Evolutionary conservation across 2,888 invertebrate species (phyloP).

Genomic region (Cancer borealis): DNA sequence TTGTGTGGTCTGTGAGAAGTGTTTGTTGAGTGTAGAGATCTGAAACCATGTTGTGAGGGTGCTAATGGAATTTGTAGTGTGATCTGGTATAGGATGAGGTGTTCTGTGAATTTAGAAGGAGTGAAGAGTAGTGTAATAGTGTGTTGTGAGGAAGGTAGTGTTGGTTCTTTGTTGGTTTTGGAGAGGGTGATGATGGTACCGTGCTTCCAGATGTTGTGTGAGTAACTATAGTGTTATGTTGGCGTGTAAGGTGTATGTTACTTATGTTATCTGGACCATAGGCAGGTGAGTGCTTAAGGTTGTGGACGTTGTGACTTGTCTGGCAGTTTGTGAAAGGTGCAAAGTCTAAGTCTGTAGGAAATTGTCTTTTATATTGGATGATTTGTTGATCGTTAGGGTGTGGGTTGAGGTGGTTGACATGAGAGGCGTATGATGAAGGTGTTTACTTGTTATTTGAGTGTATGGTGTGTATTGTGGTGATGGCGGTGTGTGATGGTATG

Average conservation of each 20-base stretch:
- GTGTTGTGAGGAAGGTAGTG: conserved; percentile 76
- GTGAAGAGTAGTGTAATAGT: conserved; percentile 78
- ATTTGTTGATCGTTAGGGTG: conserved; percentile 42
- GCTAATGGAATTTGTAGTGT: conserved; percentile 66
- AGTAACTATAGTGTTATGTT: conserved; percentile 56
- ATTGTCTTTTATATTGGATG: conserved; percentile 23
- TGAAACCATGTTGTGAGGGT: conserved; percentile 79
- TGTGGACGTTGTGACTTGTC: conserved; percentile 49
- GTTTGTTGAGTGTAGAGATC: conserved; percentile 78
- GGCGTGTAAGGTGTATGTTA: conserved; percentile 48
- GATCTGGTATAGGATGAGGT: conserved; percentile 12
- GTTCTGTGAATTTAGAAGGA: conserved; percentile 58
- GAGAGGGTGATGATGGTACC: conserved; percentile 51
- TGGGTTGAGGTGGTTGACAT: conserved; percentile 47
- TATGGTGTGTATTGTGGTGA: conserved; percentile 27
- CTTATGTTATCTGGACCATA: conserved; percentile 53
- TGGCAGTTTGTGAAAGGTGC: conserved; percentile 45
- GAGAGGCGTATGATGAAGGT: conserved; percentile 53
- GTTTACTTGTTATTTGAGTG: conserved; percentile 50
- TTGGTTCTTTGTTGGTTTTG: conserved; percentile 55
- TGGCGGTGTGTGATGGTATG: conserved; percentile 57
- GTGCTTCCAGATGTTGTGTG: conserved; percentile 18
- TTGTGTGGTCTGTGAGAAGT: conserved; percentile 78
- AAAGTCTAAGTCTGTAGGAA: conserved; percentile 33
- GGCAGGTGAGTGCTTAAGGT: conserved; percentile 55